Evolutionary conservation across 2,888 invertebrate species (phyloP).

Genomic region (Bombylius discolor): DNA sequence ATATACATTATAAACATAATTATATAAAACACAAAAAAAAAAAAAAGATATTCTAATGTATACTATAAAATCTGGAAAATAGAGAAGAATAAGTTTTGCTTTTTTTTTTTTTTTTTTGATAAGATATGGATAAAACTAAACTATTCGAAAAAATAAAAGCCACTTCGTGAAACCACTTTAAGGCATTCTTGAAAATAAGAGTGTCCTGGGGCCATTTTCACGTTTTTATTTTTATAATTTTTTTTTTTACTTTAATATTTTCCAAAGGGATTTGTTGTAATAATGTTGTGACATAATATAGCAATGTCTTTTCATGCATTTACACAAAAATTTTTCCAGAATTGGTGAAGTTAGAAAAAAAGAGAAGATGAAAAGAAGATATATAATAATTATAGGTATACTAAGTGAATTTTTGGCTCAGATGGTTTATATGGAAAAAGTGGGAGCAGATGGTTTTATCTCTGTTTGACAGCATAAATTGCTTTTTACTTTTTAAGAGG

Average conservation of each 20-base stretch:
- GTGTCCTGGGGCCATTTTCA: constrained; percentile 4
- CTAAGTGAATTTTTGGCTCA: not conserved
- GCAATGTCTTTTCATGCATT: too few relatives aligned
- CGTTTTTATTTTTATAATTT: not conserved
- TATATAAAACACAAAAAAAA: not conserved
- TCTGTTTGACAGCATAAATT: constrained; percentile 6
- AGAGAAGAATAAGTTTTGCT: too few relatives aligned
- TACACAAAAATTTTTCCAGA: too few relatives aligned
- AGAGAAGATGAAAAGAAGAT: too few relatives aligned
- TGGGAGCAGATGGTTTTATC: constrained; percentile 5
- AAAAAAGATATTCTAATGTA: not conserved
- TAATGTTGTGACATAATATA: not conserved
- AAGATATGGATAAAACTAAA: too few relatives aligned
- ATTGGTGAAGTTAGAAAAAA: too few relatives aligned
- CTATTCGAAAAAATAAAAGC: not conserved
- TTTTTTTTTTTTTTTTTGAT: too few relatives aligned
- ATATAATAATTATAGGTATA: not conserved
- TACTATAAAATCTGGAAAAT: too few relatives aligned
- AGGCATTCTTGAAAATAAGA: not conserved
- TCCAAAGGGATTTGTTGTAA: not conserved
- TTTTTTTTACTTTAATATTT: not conserved
- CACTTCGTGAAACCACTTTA: not conserved
- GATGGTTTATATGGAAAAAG: not conserved
- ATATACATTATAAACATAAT: too few relatives aligned
- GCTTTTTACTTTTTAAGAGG: not conserved